Evolutionary conservation across 2,888 invertebrate genomes (phyloP).

Genomic region (Cataglyphis rosenhaueri): DNA sequence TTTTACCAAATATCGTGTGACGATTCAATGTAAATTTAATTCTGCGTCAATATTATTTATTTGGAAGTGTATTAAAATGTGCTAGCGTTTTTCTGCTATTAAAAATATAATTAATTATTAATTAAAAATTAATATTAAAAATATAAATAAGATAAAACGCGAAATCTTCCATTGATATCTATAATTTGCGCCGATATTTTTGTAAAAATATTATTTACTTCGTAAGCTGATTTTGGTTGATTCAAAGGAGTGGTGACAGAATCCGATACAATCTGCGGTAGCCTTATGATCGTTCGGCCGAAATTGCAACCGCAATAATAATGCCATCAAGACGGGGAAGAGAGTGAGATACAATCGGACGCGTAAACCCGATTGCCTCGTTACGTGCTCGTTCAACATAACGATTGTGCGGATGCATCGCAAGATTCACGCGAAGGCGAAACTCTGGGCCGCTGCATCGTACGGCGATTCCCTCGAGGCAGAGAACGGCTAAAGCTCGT

Average conservation of each 20-base stretch:
- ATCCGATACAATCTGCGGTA: neutral
- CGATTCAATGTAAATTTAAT: conserved; percentile 2
- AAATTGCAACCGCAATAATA: conserved; percentile 26
- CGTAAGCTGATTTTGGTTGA: neutral
- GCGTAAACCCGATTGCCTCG: conserved; percentile 59
- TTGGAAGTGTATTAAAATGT: neutral
- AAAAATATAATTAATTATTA: neutral
- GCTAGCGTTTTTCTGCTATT: neutral
- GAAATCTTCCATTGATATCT: neutral
- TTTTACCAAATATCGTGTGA: too few relatives aligned
- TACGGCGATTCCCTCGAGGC: neutral
- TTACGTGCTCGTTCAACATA: conserved; percentile 68
- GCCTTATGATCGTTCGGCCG: neutral
- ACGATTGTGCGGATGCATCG: conserved; percentile 55
- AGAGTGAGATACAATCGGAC: conserved; percentile 25
- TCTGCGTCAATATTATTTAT: neutral
- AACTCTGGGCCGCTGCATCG: conserved; percentile 44
- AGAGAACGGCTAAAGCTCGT: conserved; percentile 13
- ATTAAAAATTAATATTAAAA: neutral
- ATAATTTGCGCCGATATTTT: neutral
- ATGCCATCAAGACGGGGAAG: conserved; percentile 9
- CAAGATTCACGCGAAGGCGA: conserved; percentile 61
- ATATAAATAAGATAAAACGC: neutral
- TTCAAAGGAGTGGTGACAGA: neutral
- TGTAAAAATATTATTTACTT: neutral